Evolutionary conservation across 2,113 vertebrate genomes (phyloP), one percentile per base, ranked within the genome.

Genomic region (Esox niger): DNA sequence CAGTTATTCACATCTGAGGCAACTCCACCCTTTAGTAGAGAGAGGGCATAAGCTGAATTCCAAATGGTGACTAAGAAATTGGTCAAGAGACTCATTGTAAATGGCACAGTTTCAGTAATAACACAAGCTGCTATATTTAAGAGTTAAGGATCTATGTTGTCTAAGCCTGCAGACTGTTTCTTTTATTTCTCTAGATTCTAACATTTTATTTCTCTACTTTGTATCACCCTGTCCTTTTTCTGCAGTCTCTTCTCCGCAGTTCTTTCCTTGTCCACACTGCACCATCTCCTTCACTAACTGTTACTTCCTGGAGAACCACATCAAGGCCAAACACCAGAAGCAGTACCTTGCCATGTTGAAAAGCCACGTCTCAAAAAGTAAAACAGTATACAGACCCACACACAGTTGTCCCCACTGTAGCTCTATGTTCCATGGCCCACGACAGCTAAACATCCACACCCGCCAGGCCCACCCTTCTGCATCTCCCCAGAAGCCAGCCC

Each of bases 241-340:
- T 17, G 29, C 20, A 33, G 27, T 57, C 49, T 75, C 67, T 73
- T 59, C 25, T 66, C 1, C 17, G 2, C 71, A 84, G 17, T 83
- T 90, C 69, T 89, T 87, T 66, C 87, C 90, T 2, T 93, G 91
- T 69, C 86, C 88, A 23, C 90, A 91, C 79, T 93, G 91, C 72
- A 77, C 76, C 2, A 77, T 92, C 71, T 91, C 91, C 74, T 93
- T 93, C 52, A 91, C 88, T 15, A 80, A 86, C 70, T 58, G 76
- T 58, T 85, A 87, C 1, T 91, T 90, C 82, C 71, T 91, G 70
- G 89, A 91, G 79, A 91, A 92, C 57, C 91, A 93, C 11, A 75
- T 92, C 17, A 91, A 92, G 72, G 91, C 90, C 90, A 88, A 88
- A 57, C 91, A 92, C 81, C 90, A 89, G 74, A 87, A 86, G 76